Percentiles rank a stretch among this genome's conserved stretches.
phyloP scores from a whole-genome alignment of 2,888 invertebrate genomes.

The Acanthosepion esculentum region DNA sequence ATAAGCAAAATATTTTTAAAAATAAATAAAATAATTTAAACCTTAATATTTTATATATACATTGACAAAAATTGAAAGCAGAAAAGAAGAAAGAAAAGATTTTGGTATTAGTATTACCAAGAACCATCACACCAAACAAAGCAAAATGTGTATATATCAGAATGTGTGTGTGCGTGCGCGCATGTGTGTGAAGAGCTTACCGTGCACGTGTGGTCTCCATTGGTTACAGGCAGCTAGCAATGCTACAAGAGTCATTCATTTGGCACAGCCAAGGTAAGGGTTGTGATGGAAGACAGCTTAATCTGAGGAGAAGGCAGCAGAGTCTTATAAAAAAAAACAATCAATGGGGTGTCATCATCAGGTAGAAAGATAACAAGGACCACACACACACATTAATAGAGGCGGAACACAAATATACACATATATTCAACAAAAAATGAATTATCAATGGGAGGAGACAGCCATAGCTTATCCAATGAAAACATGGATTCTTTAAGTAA shows the following conservation, averaged over 20 bases:
- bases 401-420: too few species aligned
- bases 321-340: background rate
- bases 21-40: background rate
- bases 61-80: background rate
- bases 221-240: constrained; percentile 44
- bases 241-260: constrained; percentile 38
- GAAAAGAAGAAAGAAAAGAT: background rate
- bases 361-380: background rate
- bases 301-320: constrained; percentile 14
- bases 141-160: background rate
- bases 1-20: background rate
- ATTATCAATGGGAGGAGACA: too few species aligned
- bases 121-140: background rate
- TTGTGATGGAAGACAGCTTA: constrained; percentile 22
- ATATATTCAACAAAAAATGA: too few species aligned
- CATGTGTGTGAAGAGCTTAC: background rate
- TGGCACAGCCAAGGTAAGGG: constrained; percentile 23
- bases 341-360: background rate
- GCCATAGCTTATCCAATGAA: too few species aligned
- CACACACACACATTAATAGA: background rate
- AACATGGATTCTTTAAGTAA: too few species aligned
- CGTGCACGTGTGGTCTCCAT: constrained; percentile 46
- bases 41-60: background rate
- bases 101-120: background rate
- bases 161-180: background rate